Percentiles rank a stretch among this genome's conserved stretches.
Conservation (phyloP, 1,140 invertebrate species). For the Oppia nitens region DNA sequence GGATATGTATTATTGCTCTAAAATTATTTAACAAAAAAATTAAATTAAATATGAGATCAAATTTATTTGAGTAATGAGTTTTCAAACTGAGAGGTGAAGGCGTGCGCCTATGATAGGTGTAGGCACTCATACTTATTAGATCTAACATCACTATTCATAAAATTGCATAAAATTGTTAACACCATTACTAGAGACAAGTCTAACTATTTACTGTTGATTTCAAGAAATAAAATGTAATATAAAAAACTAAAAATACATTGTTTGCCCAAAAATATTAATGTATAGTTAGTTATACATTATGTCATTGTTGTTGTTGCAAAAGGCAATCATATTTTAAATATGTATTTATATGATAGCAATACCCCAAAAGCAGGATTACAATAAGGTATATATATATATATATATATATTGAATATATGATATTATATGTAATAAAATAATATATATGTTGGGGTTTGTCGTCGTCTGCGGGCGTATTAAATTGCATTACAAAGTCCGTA, state of each 20-base stretch:
- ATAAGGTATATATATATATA: not conserved
- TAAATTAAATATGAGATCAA: not conserved
- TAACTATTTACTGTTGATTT: no score
- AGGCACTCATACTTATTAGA: not conserved
- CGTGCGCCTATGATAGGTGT: not conserved
- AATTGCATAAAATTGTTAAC: not conserved
- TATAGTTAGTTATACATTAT: not conserved
- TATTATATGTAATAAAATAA: no score
- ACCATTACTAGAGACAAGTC: no score
- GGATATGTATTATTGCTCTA: no score
- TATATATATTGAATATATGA: no score
- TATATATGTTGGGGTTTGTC: no score
- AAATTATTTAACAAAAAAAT: no score
- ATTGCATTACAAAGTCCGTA: not conserved
- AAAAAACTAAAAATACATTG: not conserved
- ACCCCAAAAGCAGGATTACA: not conserved
- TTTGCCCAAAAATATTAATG: no score
- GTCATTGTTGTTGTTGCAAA: not conserved
- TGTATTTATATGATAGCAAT: no score
- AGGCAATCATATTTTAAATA: not conserved
- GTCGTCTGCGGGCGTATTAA: not conserved
- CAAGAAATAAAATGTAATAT: not conserved
- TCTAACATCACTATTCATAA: not conserved
- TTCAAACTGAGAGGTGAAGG: not conserved
- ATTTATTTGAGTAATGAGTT: not conserved